Evolutionary conservation across 2,797 vertebrate species (phyloP), one percentile per base, ranked within the genome.

Genomic region (Myripristis murdjan): DNA sequence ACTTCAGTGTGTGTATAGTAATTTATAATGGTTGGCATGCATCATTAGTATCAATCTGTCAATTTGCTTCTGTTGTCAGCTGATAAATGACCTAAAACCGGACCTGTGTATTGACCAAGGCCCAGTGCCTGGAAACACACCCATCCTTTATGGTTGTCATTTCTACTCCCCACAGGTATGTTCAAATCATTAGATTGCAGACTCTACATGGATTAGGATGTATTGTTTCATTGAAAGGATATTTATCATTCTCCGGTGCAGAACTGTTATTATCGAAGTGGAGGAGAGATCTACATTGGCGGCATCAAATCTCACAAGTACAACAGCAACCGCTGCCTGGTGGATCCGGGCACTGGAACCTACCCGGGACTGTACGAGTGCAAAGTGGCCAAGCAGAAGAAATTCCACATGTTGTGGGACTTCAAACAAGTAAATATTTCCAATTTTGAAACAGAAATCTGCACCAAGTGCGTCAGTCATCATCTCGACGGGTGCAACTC

Each of bases 101-200:
- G 37, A 69, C 0, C 1, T 76, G 16, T 95, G 93, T 41, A 9
- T 95, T 51, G 93, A 95, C 77, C 89, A 92, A 76, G 94, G 94
- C 9, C 81, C 87, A 0, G n/a, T 78, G 18, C 84, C 90, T 2
- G 91, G 85, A 3, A 85, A 83, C 83, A 72, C 70, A 0, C 93
- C 94, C 9, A 87, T 94, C 28, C 0, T 88, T 0, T 91, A 90
- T 24, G 0, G 1, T 0, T 94, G 93, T 26, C 90, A 94, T 78
- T 18, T 16, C 44, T 59, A 4, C 14, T 0, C 6, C 0, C 0
- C 88, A 23, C 94, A 95, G 93, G 94, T 95, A 66, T 10, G 75
- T 26, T 18, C 18, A 68, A 24, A 4, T 41, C 28, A n/a, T 16
- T 35, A 5, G 61, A 23, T 35, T 39, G 3, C 14, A 64, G 11